Conservation (phyloP, 1,140 invertebrate species). For the Lepidotrigona ventralis region DNA sequence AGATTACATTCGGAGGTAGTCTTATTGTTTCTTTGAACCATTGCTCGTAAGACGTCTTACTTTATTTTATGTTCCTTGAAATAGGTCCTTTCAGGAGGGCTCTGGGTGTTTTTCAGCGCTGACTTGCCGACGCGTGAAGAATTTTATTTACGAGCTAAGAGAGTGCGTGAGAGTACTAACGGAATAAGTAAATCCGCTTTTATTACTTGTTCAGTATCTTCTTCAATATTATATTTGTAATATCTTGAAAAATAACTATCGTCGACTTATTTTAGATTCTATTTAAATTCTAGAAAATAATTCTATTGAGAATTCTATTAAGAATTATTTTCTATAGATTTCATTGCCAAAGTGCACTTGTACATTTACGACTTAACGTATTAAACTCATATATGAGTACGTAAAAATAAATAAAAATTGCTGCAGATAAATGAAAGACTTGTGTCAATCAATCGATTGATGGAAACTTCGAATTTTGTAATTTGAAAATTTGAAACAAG, state of each 20-base stretch:
- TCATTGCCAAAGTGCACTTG: neutral
- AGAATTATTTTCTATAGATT: neutral
- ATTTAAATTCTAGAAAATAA: neutral
- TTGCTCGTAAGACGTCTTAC: slow-evolving; percentile 3
- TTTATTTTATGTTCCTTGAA: neutral
- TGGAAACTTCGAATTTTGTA: too few species aligned
- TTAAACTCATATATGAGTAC: too few species aligned
- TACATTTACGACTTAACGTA: neutral
- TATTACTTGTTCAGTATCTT: neutral
- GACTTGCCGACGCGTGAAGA: neutral
- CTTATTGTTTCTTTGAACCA: slow-evolving; percentile 17
- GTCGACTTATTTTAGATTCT: neutral
- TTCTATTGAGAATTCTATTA: too few species aligned
- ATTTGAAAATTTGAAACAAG: too few species aligned
- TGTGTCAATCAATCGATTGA: too few species aligned
- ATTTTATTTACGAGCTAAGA: neutral
- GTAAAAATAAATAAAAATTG: too few species aligned
- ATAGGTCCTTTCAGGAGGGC: neutral
- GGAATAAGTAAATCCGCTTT: neutral
- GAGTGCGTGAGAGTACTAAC: neutral
- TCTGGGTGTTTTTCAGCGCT: neutral
- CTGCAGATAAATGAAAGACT: too few species aligned
- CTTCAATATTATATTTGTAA: neutral
- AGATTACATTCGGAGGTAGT: neutral
- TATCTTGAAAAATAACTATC: neutral